These are phyloP conservation scores for Astyanax mexicanus DNA, from an alignment of 2,797 vertebrate genomes.

Conservation along the genomic window DNA sequence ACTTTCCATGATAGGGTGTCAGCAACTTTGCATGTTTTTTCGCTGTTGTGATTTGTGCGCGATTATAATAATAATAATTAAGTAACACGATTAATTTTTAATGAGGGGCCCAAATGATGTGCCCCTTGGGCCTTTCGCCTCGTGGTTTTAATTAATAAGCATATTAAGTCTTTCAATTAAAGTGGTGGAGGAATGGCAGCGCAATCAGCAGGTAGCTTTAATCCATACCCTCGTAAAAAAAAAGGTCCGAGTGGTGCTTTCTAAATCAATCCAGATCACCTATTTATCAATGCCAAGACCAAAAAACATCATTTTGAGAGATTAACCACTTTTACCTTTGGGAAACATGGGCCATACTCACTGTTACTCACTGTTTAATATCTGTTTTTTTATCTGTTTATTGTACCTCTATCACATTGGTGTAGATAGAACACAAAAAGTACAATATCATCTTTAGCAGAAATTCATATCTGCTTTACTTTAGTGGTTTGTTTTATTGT, in stretches of 20 bases:
- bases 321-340: not conserved
- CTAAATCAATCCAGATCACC: conserved; percentile 77
- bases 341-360: no score
- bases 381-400: no score
- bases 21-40: conserved; percentile 33
- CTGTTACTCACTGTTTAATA: no score
- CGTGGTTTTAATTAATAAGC: conserved; percentile 84
- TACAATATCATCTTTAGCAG: no score
- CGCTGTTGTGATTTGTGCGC: conserved; percentile 42
- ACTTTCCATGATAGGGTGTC: conserved; percentile 39
- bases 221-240: conserved; percentile 82
- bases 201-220: conserved; percentile 79
- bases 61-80: conserved; percentile 78
- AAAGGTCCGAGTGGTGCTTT: conserved; percentile 75
- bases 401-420: no score
- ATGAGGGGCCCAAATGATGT: conserved; percentile 80
- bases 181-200: conserved; percentile 73
- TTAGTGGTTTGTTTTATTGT: no score
- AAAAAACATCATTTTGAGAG: not conserved
- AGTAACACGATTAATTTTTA: conserved; percentile 84
- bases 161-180: conserved; percentile 83
- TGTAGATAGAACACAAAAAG: no score
- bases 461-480: no score
- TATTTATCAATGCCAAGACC: conserved; percentile 2
- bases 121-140: conserved; percentile 79